Conservation (phyloP, 1,140 invertebrate genomes). For the Psilanteris sp. region DNA sequence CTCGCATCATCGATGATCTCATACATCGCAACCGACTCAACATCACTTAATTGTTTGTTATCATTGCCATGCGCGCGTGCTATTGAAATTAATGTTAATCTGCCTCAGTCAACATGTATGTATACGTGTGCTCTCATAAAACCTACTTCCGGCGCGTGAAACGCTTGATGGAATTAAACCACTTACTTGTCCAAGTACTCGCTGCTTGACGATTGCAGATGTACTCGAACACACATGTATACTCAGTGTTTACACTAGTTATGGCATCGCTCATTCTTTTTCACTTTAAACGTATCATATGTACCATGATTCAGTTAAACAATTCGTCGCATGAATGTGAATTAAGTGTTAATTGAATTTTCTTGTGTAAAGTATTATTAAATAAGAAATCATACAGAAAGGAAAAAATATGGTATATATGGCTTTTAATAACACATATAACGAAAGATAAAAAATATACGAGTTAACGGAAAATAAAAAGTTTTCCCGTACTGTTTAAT, state of each 20-base stretch:
- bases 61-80: constrained; percentile 78
- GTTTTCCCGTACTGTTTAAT: too few species aligned
- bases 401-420: too few species aligned
- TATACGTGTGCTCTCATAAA: constrained; percentile 76
- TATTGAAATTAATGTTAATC: constrained; percentile 81
- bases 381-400: constrained; percentile 46
- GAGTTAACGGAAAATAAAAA: too few species aligned
- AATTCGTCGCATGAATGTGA: constrained; percentile 45
- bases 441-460: too few species aligned
- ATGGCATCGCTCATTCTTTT: constrained; percentile 50
- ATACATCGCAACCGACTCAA: constrained; percentile 74
- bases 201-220: constrained; percentile 60
- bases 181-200: constrained; percentile 69
- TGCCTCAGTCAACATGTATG: constrained; percentile 73
- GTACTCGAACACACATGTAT: constrained; percentile 44
- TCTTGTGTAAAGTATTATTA: constrained; percentile 29
- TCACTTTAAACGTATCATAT: constrained; percentile 44
- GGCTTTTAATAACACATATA: too few species aligned
- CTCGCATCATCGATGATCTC: constrained; percentile 80
- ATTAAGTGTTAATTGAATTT: constrained; percentile 55
- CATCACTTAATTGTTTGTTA: constrained; percentile 79
- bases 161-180: constrained; percentile 78
- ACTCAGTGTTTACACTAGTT: constrained; percentile 50
- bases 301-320: constrained; percentile 56
- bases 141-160: constrained; percentile 77